phyloP scores from a whole-genome alignment of 2,888 invertebrate species.

The Cephus nigrinus region DNA sequence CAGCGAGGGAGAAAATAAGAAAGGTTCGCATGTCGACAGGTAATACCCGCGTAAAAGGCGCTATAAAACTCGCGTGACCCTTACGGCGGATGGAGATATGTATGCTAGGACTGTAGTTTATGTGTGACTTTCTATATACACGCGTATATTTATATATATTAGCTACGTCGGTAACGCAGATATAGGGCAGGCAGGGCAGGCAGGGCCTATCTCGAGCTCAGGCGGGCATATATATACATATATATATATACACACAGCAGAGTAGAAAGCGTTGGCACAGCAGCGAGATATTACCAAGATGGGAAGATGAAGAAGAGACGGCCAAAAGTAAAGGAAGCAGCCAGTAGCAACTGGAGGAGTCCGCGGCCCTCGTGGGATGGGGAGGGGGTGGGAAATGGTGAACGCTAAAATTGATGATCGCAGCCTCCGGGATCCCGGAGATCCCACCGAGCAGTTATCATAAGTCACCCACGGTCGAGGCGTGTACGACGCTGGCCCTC shows the following conservation, averaged over 20 bases:
- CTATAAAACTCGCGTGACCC: constrained; percentile 5
- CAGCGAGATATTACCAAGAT: constrained; percentile 25
- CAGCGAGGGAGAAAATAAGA: not conserved
- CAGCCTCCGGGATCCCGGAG: constrained; percentile 32
- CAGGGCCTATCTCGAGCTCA: not conserved
- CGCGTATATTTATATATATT: not conserved
- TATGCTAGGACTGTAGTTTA: not conserved
- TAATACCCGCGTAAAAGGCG: not conserved
- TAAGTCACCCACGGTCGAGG: constrained; percentile 33
- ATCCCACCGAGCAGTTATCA: constrained; percentile 35
- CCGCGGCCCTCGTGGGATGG: not conserved
- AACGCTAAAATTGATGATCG: constrained; percentile 41
- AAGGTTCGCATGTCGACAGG: constrained; percentile 4
- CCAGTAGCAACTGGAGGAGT: constrained; percentile 19
- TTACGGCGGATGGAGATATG: constrained; percentile 1
- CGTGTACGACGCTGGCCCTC: constrained; percentile 3
- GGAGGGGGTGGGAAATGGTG: constrained; percentile 19
- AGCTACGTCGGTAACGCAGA: not conserved
- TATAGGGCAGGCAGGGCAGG: not conserved
- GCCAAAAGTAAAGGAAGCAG: constrained; percentile 19
- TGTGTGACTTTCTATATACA: not conserved
- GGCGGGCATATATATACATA: not conserved
- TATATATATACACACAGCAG: too few relatives aligned
- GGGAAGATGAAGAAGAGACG: constrained; percentile 12
- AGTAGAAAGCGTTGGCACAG: not conserved